A percentile compares a stretch with the other conserved stretches of the same genome.
phyloP scores from a whole-genome alignment of 2,113 vertebrate species.

The Microcebus lehilahytsara region DNA sequence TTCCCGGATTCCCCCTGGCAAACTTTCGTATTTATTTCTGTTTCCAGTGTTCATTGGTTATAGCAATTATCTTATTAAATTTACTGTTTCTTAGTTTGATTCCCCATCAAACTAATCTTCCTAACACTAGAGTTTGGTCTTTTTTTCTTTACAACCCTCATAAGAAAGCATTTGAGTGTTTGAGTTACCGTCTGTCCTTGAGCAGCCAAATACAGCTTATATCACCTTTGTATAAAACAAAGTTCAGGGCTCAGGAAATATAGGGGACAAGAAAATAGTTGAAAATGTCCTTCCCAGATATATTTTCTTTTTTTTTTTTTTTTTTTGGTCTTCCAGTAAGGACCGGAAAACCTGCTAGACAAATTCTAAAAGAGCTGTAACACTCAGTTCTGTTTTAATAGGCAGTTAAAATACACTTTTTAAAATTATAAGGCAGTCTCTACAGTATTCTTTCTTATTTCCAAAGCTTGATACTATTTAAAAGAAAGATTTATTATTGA shows the following conservation, averaged over 20 bases:
- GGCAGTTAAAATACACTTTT: neutral
- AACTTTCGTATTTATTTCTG: neutral
- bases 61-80: slow-evolving; percentile 6
- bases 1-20: neutral
- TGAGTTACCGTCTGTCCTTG: neutral
- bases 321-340: no score
- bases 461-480: slow-evolving; percentile 10
- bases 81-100: neutral
- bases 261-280: slow-evolving; percentile 1
- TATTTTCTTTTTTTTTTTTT: no score
- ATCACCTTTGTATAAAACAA: neutral
- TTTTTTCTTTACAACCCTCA: neutral
- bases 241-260: neutral
- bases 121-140: neutral
- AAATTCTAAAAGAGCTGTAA: no score
- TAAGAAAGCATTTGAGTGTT: slow-evolving; percentile 26
- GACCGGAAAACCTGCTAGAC: no score
- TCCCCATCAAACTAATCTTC: neutral
- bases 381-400: neutral
- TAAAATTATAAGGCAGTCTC: neutral
- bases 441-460: slow-evolving; percentile 18
- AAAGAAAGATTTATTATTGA: slow-evolving; percentile 17
- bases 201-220: neutral
- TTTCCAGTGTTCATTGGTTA: neutral
- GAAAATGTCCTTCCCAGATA: slow-evolving; percentile 22